These are phyloP conservation scores for Lissonota sp. DNA, from an alignment of 2,888 invertebrate species.

Conservation along the genomic window DNA sequence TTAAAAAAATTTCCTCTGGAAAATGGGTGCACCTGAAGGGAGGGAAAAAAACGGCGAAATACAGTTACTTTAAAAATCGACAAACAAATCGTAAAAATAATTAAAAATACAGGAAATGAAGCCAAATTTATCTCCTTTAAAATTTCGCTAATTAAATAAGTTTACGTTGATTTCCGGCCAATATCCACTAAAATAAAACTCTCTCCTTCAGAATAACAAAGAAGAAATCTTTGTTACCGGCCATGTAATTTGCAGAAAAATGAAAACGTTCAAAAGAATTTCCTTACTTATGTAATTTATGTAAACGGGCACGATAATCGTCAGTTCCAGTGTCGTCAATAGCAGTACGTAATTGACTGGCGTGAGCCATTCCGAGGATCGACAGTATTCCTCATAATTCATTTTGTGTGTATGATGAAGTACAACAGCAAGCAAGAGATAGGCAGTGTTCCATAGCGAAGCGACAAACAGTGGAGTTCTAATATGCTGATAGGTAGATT, in stretches of 20 bases:
- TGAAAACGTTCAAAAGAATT: conserved; percentile 69
- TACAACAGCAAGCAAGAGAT: conserved; percentile 77
- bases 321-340: conserved; percentile 84
- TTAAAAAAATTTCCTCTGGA: too few relatives aligned
- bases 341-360: conserved; percentile 84
- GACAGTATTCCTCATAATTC: conserved; percentile 85
- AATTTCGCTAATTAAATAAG: too few relatives aligned
- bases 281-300: conserved; percentile 86
- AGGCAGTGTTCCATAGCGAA: conserved; percentile 85
- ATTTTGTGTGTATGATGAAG: conserved; percentile 81
- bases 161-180: too few relatives aligned
- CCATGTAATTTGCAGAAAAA: background rate
- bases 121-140: too few relatives aligned
- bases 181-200: too few relatives aligned
- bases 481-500: conserved; percentile 86
- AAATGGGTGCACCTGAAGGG: too few relatives aligned
- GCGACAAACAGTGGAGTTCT: conserved; percentile 87
- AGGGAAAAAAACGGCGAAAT: too few relatives aligned
- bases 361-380: conserved; percentile 79
- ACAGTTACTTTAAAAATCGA: too few relatives aligned
- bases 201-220: too few relatives aligned
- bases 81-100: too few relatives aligned
- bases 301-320: conserved; percentile 84
- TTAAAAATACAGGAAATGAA: too few relatives aligned
- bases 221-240: too few relatives aligned